Evolutionary conservation across 2,888 invertebrate genomes (phyloP).

Genomic region (Parnassius orleans): DNA sequence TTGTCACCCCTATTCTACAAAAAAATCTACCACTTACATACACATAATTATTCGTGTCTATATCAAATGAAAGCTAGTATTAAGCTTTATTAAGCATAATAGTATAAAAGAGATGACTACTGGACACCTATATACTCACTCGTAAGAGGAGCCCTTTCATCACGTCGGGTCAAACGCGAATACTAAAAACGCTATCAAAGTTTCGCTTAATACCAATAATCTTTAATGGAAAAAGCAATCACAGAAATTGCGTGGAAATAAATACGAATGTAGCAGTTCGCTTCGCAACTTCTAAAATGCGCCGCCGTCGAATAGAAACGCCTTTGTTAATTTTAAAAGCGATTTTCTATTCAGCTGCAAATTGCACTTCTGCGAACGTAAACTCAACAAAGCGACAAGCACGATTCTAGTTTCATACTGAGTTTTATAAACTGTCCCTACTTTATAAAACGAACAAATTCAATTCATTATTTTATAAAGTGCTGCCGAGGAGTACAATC

Average conservation of each 20-base stretch:
- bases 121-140: slow-evolving; percentile 21
- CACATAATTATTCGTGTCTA: too few relatives aligned
- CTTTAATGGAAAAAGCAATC: slow-evolving; percentile 57
- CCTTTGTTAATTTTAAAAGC: slow-evolving; percentile 69
- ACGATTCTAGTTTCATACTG: slow-evolving; percentile 41
- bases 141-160: slow-evolving; percentile 33
- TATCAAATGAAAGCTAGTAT: slow-evolving; percentile 19
- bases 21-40: too few relatives aligned
- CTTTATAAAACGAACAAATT: slow-evolving; percentile 35
- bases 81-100: slow-evolving; percentile 42
- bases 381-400: slow-evolving; percentile 34
- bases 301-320: slow-evolving; percentile 48
- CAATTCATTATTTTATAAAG: slow-evolving; percentile 32
- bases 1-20: too few relatives aligned
- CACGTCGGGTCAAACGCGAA: slow-evolving; percentile 39
- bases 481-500: slow-evolving; percentile 2
- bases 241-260: slow-evolving; percentile 68
- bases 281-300: slow-evolving; percentile 65
- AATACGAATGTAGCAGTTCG: slow-evolving; percentile 58
- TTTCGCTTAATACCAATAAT: slow-evolving; percentile 46
- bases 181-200: slow-evolving; percentile 50
- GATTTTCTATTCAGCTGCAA: slow-evolving; percentile 49
- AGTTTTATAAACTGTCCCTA: slow-evolving; percentile 34
- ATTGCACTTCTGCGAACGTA: slow-evolving; percentile 48
- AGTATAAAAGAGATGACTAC: slow-evolving; percentile 44